These are phyloP conservation scores for Saturnia pavonia DNA, from an alignment of 2,888 invertebrate genomes.

Conservation along the genomic window DNA sequence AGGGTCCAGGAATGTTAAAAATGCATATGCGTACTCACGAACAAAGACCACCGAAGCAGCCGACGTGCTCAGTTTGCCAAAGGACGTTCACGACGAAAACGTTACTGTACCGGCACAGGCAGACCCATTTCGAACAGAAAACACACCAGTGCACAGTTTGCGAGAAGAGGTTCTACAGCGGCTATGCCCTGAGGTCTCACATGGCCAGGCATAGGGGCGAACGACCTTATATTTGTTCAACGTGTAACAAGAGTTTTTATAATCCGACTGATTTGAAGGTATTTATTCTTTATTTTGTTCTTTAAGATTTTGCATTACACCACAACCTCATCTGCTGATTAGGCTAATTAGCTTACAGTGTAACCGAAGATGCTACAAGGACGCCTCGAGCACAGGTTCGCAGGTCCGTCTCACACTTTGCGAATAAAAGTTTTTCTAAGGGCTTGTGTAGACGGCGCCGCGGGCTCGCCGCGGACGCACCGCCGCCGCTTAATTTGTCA, in stretches of 20 bases:
- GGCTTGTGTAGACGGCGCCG: too few species aligned
- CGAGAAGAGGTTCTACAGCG: slow-evolving; percentile 76
- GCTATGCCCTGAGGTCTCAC: slow-evolving; percentile 75
- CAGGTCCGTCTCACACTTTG: too few species aligned
- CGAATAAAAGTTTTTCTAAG: too few species aligned
- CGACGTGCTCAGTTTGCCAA: slow-evolving; percentile 83
- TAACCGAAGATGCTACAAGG: too few species aligned
- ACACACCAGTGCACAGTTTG: slow-evolving; percentile 75
- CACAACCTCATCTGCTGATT: too few species aligned
- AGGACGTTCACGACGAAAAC: slow-evolving; percentile 83
- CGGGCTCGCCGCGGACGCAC: too few species aligned
- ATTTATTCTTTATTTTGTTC: slow-evolving; percentile 33
- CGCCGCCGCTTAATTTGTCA: too few species aligned
- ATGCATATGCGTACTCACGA: slow-evolving; percentile 86
- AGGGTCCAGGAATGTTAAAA: slow-evolving; percentile 84
- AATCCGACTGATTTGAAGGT: slow-evolving; percentile 82
- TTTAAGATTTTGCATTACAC: too few species aligned
- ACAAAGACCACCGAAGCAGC: slow-evolving; percentile 79
- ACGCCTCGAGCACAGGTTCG: too few species aligned
- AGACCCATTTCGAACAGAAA: slow-evolving; percentile 83
- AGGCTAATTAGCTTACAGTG: too few species aligned
- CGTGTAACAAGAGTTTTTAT: slow-evolving; percentile 81
- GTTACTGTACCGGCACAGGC: slow-evolving; percentile 82
- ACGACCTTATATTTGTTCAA: slow-evolving; percentile 79
- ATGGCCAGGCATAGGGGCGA: slow-evolving; percentile 78